Conservation (phyloP, 2,888 invertebrate genomes). For the Heliconius charithonia region DNA sequence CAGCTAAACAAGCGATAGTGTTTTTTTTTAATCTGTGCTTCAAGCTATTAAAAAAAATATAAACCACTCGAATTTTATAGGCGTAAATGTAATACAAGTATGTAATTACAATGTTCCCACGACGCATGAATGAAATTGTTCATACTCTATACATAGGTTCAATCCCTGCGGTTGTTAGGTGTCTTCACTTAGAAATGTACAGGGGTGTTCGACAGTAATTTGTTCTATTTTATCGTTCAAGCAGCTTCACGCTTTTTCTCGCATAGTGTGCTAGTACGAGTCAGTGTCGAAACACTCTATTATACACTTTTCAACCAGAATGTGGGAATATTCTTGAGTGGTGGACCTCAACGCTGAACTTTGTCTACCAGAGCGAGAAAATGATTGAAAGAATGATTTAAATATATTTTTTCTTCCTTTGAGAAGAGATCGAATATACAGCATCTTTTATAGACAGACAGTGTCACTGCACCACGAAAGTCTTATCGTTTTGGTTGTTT, state of each 20-base stretch:
- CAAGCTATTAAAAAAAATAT: conserved; percentile 6
- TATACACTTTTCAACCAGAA: background rate
- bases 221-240: background rate
- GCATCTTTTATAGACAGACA: too few species aligned
- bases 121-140: conserved; percentile 55
- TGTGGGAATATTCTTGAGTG: background rate
- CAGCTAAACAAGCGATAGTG: conserved; percentile 6
- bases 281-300: too few species aligned
- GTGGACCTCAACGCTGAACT: too few species aligned
- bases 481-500: too few species aligned
- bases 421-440: too few species aligned
- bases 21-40: conserved; percentile 1
- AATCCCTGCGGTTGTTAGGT: conserved; percentile 51
- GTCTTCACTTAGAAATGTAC: conserved; percentile 46
- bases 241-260: background rate
- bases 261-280: background rate
- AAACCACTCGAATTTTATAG: conserved; percentile 33
- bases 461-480: too few species aligned
- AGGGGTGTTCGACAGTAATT: conserved; percentile 40
- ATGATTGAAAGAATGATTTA: too few species aligned
- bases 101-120: conserved; percentile 57
- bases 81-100: conserved; percentile 42
- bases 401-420: too few species aligned
- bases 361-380: too few species aligned
- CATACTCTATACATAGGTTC: conserved; percentile 49